Evolutionary conservation across 2,113 vertebrate species (phyloP).

Genomic region (Phylloscopus trochiloides): DNA sequence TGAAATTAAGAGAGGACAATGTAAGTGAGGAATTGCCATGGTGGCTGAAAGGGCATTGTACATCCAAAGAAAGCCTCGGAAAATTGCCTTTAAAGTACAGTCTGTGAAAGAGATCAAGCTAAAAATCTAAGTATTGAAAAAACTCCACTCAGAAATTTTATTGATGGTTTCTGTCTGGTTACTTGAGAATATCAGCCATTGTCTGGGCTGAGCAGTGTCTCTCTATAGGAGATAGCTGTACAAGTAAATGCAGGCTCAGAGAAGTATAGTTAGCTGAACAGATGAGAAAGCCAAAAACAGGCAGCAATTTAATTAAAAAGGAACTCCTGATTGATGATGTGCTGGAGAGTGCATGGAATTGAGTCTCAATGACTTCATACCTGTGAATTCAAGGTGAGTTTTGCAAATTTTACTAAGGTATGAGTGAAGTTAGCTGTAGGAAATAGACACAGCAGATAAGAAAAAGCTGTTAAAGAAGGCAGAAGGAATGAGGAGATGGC

Average conservation of each 20-base stretch:
- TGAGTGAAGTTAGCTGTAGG: neutral
- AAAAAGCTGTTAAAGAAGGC: neutral
- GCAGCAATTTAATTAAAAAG: neutral
- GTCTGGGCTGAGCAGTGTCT: neutral
- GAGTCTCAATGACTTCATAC: neutral
- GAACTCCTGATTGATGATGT: neutral
- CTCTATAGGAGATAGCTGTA: neutral
- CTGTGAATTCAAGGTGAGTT: neutral
- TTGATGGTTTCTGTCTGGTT: neutral
- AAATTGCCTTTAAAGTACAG: neutral
- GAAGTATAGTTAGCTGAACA: neutral
- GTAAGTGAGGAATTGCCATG: neutral
- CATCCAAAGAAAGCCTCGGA: neutral
- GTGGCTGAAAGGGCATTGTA: neutral
- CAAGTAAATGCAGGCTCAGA: neutral
- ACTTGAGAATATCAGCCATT: neutral
- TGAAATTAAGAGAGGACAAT: neutral
- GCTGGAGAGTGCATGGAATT: neutral
- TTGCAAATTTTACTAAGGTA: neutral
- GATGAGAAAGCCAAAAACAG: neutral
- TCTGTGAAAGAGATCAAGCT: neutral
- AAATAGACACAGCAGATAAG: neutral
- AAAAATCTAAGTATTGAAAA: neutral
- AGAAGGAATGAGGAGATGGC: neutral
- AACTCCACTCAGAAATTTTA: neutral